These are phyloP conservation scores for Sinodicranocentrus sp. DNA, from an alignment of 2,888 invertebrate genomes.

Conservation along the genomic window DNA sequence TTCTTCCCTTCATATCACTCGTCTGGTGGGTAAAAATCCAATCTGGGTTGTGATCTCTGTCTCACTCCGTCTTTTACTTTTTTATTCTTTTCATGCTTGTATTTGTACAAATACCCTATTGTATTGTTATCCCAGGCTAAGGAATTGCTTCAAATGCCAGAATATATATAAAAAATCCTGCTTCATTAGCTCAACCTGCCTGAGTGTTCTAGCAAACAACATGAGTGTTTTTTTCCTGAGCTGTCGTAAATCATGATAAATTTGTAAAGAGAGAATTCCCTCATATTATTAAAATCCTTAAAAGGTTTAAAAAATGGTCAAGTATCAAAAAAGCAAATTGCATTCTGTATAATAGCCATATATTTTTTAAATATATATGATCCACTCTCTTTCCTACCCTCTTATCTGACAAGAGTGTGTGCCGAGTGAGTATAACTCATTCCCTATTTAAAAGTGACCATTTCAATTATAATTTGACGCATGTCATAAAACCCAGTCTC, in stretches of 20 bases:
- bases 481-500: slow-evolving; percentile 4
- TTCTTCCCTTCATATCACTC: background rate
- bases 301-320: slow-evolving; percentile 17
- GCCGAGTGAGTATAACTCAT: background rate
- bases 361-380: background rate
- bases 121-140: background rate
- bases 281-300: slow-evolving; percentile 24
- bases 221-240: background rate
- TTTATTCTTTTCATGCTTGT: background rate
- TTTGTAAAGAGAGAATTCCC: slow-evolving; percentile 26
- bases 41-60: slow-evolving; percentile 8
- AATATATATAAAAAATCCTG: background rate
- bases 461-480: slow-evolving; percentile 52
- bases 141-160: background rate
- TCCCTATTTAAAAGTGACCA: slow-evolving; percentile 33
- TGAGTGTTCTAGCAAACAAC: background rate
- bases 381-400: background rate
- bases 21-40: slow-evolving; percentile 28
- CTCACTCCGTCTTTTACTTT: slow-evolving; percentile 7
- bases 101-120: background rate
- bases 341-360: slow-evolving; percentile 9
- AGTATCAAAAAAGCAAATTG: slow-evolving; percentile 4
- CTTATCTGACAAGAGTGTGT: background rate
- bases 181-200: slow-evolving; percentile 25
- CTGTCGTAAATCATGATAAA: slow-evolving; percentile 34